phyloP scores from a whole-genome alignment of 2,888 invertebrate species.

The Meloe dianella region DNA sequence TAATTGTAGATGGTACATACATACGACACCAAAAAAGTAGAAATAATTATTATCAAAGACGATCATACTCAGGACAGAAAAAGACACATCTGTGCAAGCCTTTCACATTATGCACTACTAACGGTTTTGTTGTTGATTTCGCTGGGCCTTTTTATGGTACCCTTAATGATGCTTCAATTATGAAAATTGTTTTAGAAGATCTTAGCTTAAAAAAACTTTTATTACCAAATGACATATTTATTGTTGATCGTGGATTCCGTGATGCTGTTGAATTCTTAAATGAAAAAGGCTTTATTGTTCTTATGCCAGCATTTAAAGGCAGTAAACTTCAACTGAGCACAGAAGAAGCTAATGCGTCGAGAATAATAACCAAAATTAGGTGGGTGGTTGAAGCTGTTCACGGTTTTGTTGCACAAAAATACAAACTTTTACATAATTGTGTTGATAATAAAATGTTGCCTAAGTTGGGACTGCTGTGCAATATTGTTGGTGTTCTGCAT shows the following conservation, averaged over 20 bases:
- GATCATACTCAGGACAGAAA: slow-evolving; percentile 32
- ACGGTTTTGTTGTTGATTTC: slow-evolving; percentile 33
- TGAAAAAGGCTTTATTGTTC: neutral
- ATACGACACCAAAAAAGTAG: slow-evolving; percentile 33
- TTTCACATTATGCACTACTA: slow-evolving; percentile 35
- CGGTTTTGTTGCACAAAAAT: too few species aligned
- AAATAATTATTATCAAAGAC: slow-evolving; percentile 33
- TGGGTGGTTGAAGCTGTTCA: too few species aligned
- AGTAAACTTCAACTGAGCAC: neutral
- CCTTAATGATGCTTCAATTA: slow-evolving; percentile 29
- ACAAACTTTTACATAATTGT: neutral
- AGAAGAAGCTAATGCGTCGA: neutral
- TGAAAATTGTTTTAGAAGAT: slow-evolving; percentile 19
- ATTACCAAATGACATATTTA: slow-evolving; percentile 35
- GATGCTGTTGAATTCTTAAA: neutral
- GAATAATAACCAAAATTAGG: neutral
- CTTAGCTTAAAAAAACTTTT: slow-evolving; percentile 25
- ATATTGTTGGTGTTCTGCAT: too few species aligned
- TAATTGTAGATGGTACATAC: slow-evolving; percentile 34
- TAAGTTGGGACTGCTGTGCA: too few species aligned
- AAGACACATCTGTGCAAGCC: slow-evolving; percentile 33
- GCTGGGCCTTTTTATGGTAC: slow-evolving; percentile 31
- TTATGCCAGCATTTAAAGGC: neutral
- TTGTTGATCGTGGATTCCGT: slow-evolving; percentile 36
- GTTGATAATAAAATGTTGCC: neutral